Evolutionary conservation across 2,888 invertebrate species (phyloP), one percentile per base, ranked within the genome.

Genomic region (Calameuta pallipes): DNA sequence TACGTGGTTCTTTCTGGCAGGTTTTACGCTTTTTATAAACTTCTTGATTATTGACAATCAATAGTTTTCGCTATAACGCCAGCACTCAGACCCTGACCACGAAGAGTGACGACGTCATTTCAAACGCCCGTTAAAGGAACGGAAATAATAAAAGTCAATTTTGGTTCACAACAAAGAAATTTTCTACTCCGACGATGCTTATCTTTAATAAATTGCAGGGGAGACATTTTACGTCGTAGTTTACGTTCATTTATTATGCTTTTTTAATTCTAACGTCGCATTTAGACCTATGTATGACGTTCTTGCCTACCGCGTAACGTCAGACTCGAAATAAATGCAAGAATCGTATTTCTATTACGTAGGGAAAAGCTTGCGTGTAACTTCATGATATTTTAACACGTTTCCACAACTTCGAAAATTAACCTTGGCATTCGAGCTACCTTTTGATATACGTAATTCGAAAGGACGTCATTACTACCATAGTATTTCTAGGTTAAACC

Each of bases 21-120:
- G 78, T 83, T 80, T 80, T 83, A 75, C 37, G 69, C 81, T 83
- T 75, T 81, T 82, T 80, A 80, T 81, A 78, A 80, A 81, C 78
- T 76, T 80, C 79, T 87, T 86, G 86, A 87, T 87, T 87, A 87
- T 89, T 85, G 87, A 86, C 87, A 87, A 89, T 89, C 89, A 81
- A 89, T 89, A 89, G 79, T 79, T 71, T 71, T 71, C 71, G 71
- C 33, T 33, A 33, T 30, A 71, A 56, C 23, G 23, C 41, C 41
- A 56, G 41, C 2, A 56, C 23, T 56, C 41, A 56, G 41, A 56
- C 41, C 41, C 41, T 56, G 41, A 56, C 41, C 41, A 56, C 41
- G 41, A 56, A 56, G 23, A 56, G 23, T 56, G 23, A 56, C 41
- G 41, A 56, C 41, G 41, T 56, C 23, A 56, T 23, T 56, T 56